Evolutionary conservation across 92 coral and sea anemone genomes (phyloP), one percentile per base, ranked within the genome.

Genomic region (Epizoanthus rinbou): DNA sequence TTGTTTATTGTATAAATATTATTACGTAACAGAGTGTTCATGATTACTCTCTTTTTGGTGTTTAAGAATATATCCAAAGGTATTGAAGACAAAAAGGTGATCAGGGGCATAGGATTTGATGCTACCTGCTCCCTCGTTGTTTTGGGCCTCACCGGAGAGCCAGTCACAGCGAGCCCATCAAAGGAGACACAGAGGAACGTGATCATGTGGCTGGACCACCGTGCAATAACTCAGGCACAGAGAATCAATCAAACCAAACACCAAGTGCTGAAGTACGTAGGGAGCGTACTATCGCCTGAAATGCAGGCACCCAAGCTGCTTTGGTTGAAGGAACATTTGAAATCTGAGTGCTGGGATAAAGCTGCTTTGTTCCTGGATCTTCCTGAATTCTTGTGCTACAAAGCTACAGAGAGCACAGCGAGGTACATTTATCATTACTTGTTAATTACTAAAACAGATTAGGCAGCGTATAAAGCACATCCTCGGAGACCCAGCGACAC

Each of bases 61-160:
- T 53, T 41, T 41, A 8, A 91, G 89, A 68, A 53, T 64, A 80
- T 87, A 16, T 17, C 85, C 14, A 57, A 79, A 23, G 83, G 67
- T 64, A 62, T 90, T 56, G 62, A 76, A 31, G 84, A 93, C 72
- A 91, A 89, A 50, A 71, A 69, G 16, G 16, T 64, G 28, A 82
- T 96, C 22, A 90, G 64, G 63, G 99, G 99, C 11, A 90, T 96
- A 75, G 99, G 98, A 8, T 96, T 93, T 91, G 99, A 96, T 90
- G 99, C 93, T 1, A 96, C 99, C 17, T 96, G 99, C 57, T 96
- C 99, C 14, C 84, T 96, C 82, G 99, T 93, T 67, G 89, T 87
- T 75, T 60, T 96, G 65, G 87, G 88, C 64, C 57, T 87, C n/a
- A 63, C 86, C 21, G 98, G 94, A 45, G 60, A 72, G 3, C 91